These are phyloP conservation scores for Salvator merianae DNA, from an alignment of 2,113 vertebrate genomes.

Conservation along the genomic window DNA sequence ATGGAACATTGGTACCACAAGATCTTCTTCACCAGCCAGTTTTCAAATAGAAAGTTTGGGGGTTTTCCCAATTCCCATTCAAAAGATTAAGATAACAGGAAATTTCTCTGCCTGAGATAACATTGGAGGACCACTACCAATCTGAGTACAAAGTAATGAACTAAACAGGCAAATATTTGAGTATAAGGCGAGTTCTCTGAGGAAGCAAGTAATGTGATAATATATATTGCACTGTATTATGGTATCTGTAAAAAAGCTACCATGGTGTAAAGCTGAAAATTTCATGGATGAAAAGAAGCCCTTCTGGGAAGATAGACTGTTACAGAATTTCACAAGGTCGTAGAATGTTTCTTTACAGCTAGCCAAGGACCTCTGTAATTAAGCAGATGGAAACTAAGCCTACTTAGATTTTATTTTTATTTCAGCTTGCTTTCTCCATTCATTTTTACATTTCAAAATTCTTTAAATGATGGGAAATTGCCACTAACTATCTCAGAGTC, in stretches of 20 bases:
- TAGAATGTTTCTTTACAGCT: neutral
- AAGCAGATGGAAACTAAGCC: neutral
- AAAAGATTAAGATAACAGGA: neutral
- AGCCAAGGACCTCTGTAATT: neutral
- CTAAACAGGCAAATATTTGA: neutral
- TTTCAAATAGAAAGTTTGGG: neutral
- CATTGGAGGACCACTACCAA: neutral
- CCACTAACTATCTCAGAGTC: neutral
- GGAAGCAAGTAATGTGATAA: neutral
- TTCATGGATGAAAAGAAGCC: neutral
- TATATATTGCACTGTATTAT: neutral
- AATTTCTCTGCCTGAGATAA: neutral
- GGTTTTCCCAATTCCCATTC: neutral
- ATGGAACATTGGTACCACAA: too few species aligned
- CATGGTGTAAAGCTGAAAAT: neutral
- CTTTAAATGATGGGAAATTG: neutral
- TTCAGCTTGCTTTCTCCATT: neutral
- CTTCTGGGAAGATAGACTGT: neutral
- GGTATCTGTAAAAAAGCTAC: neutral
- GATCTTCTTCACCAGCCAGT: too few species aligned
- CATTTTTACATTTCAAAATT: neutral
- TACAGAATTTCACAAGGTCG: neutral
- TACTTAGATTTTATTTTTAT: neutral
- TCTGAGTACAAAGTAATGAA: neutral
- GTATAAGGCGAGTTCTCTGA: neutral